Base-by-base conservation (phyloP, 2,113 vertebrate genomes). In the Syngnathus floridae region DNA sequence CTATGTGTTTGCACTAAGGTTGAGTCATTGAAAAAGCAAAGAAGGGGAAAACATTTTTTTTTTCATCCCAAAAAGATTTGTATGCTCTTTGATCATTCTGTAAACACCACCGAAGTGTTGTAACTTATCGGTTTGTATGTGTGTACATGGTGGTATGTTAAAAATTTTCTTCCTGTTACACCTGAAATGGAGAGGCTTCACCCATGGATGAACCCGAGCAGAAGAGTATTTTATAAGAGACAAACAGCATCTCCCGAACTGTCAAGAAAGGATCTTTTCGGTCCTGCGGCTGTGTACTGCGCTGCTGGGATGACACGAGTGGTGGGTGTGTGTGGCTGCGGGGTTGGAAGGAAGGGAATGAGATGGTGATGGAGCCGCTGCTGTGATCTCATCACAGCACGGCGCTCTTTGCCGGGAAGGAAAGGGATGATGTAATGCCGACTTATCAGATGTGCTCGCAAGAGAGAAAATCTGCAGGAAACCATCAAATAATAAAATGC, bases 361-460 rank as follows among this genome's bases (percentile, higher is more conserved):
- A 10, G 2, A 11, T 40, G 17, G 59, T 13, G 59, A 31, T 31
- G 26, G n/a, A 7, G 59, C 37, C 5, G 26, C 54, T 26, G 65
- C 79, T 76, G 76, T 89, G 87, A 89, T 88, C 86, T 88, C 87
- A 89, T 85, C 75, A 46, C 22, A 46, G 72, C 67, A 59, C 56
- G 22, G 74, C 82, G 81, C 77, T 65, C 75, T 79, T 74, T 88
- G 85, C 87, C 72, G 75, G 86, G 87, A 89, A 88, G 71, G 48
- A 76, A 76, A 38, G 22, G 71, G 78, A 86, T 91, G 90, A 91
- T 88, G 90, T 90, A 88, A 91, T 90, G 84, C 82, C 38, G 21
- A 82, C 76, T 84, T 87, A 89, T 89, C 87, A 78, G 75, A 80
- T 73, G 68, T 55, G 9, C 59, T 72, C 55, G 9, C 22, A 26